Evolutionary conservation across 1,140 invertebrate species (phyloP).

Genomic region (Lordiphosa mommai): DNA sequence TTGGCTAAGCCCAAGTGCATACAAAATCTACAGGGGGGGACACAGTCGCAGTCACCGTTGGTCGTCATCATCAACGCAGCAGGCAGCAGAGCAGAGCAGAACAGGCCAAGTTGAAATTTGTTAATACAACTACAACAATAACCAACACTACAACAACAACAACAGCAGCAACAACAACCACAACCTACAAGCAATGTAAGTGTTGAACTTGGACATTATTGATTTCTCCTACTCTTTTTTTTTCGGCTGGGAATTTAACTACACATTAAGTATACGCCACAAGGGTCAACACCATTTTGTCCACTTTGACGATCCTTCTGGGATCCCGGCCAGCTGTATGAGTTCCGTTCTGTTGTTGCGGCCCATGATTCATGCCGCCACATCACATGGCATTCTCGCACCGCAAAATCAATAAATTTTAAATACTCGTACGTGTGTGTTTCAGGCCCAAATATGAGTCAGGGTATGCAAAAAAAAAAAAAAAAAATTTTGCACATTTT

Average conservation of each 20-base stretch:
- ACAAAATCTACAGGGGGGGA: conserved; percentile 30
- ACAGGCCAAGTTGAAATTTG: conserved; percentile 26
- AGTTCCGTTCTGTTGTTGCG: not conserved
- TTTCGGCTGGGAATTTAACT: not conserved
- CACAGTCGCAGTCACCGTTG: conserved; percentile 6
- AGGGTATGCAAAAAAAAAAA: not conserved
- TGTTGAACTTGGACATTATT: conserved; percentile 50
- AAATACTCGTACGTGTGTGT: conserved; percentile 21
- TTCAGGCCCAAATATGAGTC: not conserved
- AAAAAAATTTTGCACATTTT: not conserved
- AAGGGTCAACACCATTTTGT: conserved; percentile 10
- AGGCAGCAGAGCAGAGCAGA: not conserved
- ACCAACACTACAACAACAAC: conserved; percentile 21
- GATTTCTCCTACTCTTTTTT: conserved; percentile 56
- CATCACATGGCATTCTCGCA: conserved; percentile 62
- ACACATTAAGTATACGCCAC: conserved; percentile 36
- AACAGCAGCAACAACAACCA: conserved; percentile 23
- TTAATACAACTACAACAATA: conserved; percentile 30
- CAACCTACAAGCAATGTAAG: conserved; percentile 57
- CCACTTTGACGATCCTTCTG: not conserved
- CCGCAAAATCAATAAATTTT: conserved; percentile 66
- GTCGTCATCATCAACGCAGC: conserved; percentile 34
- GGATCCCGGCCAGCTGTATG: conserved; percentile 11
- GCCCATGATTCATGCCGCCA: conserved; percentile 9
- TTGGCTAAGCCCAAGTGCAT: conserved; percentile 49